These are phyloP conservation scores for Heliornis fulica DNA, from an alignment of 2,113 vertebrate species.

Conservation along the genomic window DNA sequence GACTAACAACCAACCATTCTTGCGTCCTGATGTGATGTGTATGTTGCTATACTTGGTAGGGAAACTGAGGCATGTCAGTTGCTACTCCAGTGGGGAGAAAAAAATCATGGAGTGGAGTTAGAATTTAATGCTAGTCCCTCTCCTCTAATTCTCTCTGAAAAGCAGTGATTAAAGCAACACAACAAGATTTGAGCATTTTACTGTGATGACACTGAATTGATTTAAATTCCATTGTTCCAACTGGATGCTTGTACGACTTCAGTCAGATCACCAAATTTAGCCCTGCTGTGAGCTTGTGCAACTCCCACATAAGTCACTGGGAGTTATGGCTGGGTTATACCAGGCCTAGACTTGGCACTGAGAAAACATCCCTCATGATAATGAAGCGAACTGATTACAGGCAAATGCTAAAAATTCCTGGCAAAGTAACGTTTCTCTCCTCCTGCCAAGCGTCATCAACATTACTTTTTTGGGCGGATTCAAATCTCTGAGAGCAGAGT, in stretches of 20 bases:
- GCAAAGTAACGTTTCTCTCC: constrained; percentile 48
- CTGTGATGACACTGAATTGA: constrained; percentile 64
- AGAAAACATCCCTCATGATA: constrained; percentile 67
- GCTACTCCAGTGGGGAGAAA: neutral
- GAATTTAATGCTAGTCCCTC: neutral
- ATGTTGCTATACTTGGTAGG: neutral
- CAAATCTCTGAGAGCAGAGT: constrained; percentile 53
- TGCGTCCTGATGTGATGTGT: fast-evolving
- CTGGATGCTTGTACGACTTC: constrained; percentile 35
- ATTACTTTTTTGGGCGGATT: constrained; percentile 73
- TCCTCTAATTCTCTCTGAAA: neutral
- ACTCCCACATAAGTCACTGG: constrained; percentile 50
- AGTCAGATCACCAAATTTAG: constrained; percentile 61
- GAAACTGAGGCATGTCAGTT: constrained; percentile 30
- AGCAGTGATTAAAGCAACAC: constrained; percentile 58
- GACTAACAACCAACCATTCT: neutral
- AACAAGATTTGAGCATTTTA: constrained; percentile 47
- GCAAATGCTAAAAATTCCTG: constrained; percentile 65
- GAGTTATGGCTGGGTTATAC: constrained; percentile 57
- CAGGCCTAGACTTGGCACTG: constrained; percentile 57
- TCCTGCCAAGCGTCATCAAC: constrained; percentile 70
- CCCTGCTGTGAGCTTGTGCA: constrained; percentile 43
- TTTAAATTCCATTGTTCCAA: constrained; percentile 69
- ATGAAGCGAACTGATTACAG: constrained; percentile 66
- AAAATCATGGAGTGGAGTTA: neutral